Percentiles rank a stretch among this genome's conserved stretches.
Evolutionary conservation across 2,888 invertebrate species (phyloP).

Genomic region (Coenonympha glycerion): DNA sequence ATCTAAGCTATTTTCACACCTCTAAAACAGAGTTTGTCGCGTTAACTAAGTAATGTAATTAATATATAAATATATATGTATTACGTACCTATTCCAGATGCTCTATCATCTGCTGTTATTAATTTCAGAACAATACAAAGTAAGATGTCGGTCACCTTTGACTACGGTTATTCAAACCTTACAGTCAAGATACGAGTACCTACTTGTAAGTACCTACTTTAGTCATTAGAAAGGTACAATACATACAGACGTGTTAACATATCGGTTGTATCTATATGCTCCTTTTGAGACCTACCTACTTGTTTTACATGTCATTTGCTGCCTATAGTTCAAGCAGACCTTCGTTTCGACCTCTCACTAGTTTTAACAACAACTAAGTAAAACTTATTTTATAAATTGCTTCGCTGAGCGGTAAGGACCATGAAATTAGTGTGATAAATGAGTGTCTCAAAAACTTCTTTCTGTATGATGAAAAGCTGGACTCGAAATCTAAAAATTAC

Average conservation of each 20-base stretch:
- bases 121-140: too few species aligned
- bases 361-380: conserved; percentile 16
- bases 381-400: conserved; percentile 27
- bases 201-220: too few species aligned
- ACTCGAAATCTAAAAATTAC: too few species aligned
- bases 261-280: conserved; percentile 26
- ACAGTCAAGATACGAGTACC: too few species aligned
- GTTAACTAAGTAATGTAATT: too few species aligned
- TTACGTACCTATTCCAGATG: too few species aligned
- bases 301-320: conserved; percentile 24
- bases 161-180: conserved; percentile 23
- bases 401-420: conserved; percentile 32
- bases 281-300: conserved; percentile 23
- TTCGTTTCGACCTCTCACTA: conserved; percentile 27
- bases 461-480: neutral
- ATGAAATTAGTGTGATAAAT: conserved; percentile 3
- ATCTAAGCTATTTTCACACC: too few species aligned
- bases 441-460: neutral
- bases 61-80: too few species aligned
- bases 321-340: conserved; percentile 24
- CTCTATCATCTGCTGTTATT: too few species aligned
- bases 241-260: conserved; percentile 27
- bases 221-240: conserved; percentile 56
- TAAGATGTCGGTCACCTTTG: conserved; percentile 8
- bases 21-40: too few species aligned